These are phyloP conservation scores for Autographa gamma DNA, from an alignment of 2,888 invertebrate species.

Conservation along the genomic window DNA sequence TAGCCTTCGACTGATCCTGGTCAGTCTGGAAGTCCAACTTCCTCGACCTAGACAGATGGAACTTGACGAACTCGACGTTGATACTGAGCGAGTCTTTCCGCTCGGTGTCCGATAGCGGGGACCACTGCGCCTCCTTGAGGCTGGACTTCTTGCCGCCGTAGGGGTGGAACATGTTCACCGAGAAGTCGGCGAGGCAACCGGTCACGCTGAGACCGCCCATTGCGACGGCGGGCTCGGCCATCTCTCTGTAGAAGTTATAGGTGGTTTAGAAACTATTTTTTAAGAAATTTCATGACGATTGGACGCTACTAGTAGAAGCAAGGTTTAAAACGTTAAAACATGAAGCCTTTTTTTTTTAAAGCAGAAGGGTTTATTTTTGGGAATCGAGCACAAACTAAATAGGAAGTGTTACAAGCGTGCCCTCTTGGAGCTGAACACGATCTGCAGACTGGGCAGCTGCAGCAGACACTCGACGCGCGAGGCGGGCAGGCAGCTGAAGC, in stretches of 20 bases:
- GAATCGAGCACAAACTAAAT: too few relatives aligned
- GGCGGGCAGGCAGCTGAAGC: too few relatives aligned
- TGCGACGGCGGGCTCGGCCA: conserved; percentile 90
- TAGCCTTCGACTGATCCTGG: conserved; percentile 93
- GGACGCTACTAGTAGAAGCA: too few relatives aligned
- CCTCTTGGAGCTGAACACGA: too few relatives aligned
- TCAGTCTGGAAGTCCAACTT: conserved; percentile 94
- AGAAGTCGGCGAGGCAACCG: conserved; percentile 98
- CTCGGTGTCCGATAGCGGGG: conserved; percentile 95
- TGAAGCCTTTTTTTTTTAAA: too few relatives aligned
- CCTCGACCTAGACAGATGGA: conserved; percentile 96
- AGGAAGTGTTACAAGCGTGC: too few relatives aligned
- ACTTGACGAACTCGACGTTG: conserved; percentile 99
- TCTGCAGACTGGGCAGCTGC: too few relatives aligned
- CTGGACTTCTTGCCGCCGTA: conserved; percentile 97
- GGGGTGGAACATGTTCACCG: conserved; percentile 99
- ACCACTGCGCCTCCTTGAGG: conserved; percentile 93
- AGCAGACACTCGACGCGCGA: too few relatives aligned
- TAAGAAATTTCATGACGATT: too few relatives aligned
- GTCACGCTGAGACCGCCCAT: conserved; percentile 97
- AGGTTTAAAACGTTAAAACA: too few relatives aligned
- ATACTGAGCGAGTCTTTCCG: conserved; percentile 98
- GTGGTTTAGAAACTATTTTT: neutral
- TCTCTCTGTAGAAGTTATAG: conserved; percentile 81
- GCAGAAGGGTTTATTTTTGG: too few relatives aligned